Percentiles rank a stretch among this genome's conserved stretches.
phyloP scores from a whole-genome alignment of 2,113 vertebrate genomes.

The Thomomys bottae region DNA sequence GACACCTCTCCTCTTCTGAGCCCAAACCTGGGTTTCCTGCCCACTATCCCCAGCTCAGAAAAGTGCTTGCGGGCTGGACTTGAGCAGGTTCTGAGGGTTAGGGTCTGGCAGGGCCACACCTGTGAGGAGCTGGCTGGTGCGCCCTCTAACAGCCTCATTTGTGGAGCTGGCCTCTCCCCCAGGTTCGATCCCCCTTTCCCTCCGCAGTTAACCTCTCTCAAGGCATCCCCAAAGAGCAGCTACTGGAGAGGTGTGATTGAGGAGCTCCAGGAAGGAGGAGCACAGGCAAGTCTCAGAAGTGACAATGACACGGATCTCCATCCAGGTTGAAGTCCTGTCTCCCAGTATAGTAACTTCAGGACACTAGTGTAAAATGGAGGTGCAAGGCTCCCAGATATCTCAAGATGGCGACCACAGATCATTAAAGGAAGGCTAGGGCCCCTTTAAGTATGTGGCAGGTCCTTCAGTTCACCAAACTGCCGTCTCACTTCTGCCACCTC shows the following conservation, averaged over 20 bases:
- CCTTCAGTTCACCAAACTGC: no score
- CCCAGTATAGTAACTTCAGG: background rate
- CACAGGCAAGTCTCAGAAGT: background rate
- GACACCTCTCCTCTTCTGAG: no score
- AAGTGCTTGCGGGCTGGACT: no score
- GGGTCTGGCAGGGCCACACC: no score
- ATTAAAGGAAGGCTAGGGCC: background rate
- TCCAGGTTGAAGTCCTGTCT: background rate
- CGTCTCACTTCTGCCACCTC: constrained; percentile 26
- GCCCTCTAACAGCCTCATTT: no score
- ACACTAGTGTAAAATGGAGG: background rate
- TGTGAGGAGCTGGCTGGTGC: no score
- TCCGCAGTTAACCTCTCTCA: background rate
- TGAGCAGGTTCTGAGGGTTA: no score
- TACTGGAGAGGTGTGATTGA: background rate
- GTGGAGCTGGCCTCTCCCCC: no score
- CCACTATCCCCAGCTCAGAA: no score
- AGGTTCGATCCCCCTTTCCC: background rate
- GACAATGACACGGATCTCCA: background rate
- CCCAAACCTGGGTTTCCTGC: no score
- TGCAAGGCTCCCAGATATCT: background rate
- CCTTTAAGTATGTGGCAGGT: background rate
- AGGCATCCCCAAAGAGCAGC: background rate
- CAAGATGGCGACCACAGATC: background rate
- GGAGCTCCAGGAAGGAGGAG: background rate